A percentile compares a stretch with the other conserved stretches of the same genome.
phyloP scores from a whole-genome alignment of 2,888 invertebrate genomes.

The Agrilus mali region DNA sequence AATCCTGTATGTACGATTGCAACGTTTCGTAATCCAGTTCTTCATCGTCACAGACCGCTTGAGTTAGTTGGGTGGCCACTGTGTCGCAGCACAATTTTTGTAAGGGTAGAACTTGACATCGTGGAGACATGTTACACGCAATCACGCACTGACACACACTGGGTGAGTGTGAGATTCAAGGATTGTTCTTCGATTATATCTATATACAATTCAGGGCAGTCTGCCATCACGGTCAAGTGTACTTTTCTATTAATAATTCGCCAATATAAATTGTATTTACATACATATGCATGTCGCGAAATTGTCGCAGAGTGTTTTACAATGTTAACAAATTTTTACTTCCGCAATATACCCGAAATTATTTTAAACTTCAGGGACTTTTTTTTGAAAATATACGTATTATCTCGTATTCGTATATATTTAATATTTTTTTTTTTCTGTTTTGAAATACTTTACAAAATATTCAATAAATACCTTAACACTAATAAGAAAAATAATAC shows the following conservation, averaged over 20 bases:
- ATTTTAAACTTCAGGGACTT: too few species aligned
- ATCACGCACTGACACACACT: neutral
- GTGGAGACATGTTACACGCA: slow-evolving; percentile 44
- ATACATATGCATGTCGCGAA: too few species aligned
- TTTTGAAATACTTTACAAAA: too few species aligned
- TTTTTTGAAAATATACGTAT: too few species aligned
- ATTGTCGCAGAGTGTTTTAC: too few species aligned
- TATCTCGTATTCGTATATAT: too few species aligned
- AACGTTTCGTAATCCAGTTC: slow-evolving; percentile 37
- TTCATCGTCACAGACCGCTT: slow-evolving; percentile 48
- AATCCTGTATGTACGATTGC: slow-evolving; percentile 27
- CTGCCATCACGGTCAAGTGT: slow-evolving; percentile 8
- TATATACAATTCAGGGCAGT: slow-evolving; percentile 5
- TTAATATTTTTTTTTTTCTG: too few species aligned
- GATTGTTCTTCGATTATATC: slow-evolving; percentile 4
- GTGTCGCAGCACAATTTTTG: slow-evolving; percentile 46
- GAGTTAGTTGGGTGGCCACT: slow-evolving; percentile 48
- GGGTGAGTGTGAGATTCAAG: slow-evolving; percentile 1
- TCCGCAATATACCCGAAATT: too few species aligned
- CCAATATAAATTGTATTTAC: too few species aligned
- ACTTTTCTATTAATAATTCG: neutral
- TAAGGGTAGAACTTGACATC: slow-evolving; percentile 44
- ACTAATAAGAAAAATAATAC: too few species aligned
- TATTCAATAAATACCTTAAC: too few species aligned
- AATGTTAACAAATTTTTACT: too few species aligned